These are phyloP conservation scores for Leptinotarsa juncta DNA, from an alignment of 2,888 invertebrate genomes.

Conservation along the genomic window DNA sequence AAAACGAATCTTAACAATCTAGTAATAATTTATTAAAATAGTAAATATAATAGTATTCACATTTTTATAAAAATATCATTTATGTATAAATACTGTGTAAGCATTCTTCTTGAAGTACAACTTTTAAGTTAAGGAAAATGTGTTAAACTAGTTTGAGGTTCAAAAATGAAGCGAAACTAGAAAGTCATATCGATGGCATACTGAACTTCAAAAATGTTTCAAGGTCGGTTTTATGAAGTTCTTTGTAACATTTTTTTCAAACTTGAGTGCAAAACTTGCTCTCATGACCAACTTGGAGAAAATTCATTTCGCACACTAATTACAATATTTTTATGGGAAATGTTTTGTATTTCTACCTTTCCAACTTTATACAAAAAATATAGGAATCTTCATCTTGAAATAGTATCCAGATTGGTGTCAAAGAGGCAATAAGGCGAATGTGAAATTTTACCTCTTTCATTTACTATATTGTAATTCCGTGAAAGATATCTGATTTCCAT, in stretches of 20 bases:
- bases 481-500: too few species aligned
- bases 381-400: too few species aligned
- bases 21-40: slow-evolving; percentile 47
- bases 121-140: slow-evolving; percentile 12
- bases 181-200: slow-evolving; percentile 12
- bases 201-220: background rate
- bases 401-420: too few species aligned
- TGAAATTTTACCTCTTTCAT: too few species aligned
- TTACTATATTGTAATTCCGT: too few species aligned
- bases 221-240: slow-evolving; percentile 6
- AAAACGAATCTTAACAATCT: slow-evolving; percentile 34
- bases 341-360: too few species aligned
- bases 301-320: too few species aligned
- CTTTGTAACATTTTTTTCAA: background rate
- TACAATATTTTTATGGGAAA: too few species aligned
- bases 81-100: slow-evolving; percentile 42
- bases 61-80: slow-evolving; percentile 43
- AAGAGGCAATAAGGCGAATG: too few species aligned
- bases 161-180: background rate
- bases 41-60: slow-evolving; percentile 42
- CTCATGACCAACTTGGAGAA: too few species aligned
- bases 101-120: slow-evolving; percentile 36
- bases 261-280: too few species aligned
- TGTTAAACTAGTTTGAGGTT: background rate
- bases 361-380: too few species aligned